These are phyloP conservation scores for Lissonota sp. DNA, from an alignment of 2,888 invertebrate species.

Conservation along the genomic window DNA sequence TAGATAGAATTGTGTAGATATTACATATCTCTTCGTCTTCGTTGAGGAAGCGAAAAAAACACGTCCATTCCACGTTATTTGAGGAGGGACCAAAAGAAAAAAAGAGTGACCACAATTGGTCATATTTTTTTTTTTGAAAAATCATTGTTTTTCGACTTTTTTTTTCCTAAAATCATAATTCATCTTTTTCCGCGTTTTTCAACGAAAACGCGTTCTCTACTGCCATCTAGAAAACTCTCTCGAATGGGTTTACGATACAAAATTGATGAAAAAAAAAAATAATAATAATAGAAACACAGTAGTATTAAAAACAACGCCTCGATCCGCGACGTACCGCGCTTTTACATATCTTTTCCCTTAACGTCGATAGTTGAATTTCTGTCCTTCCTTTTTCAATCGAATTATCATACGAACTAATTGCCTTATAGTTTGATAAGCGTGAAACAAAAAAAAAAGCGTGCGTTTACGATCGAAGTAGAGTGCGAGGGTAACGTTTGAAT, in stretches of 20 bases:
- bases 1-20: conserved; percentile 70
- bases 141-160: conserved; percentile 2
- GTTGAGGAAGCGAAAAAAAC: conserved; percentile 47
- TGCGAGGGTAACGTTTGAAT: conserved; percentile 1
- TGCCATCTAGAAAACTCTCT: conserved; percentile 39
- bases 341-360: conserved; percentile 2
- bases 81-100: conserved; percentile 46
- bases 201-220: conserved; percentile 9
- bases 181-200: neutral
- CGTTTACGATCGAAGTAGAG: conserved; percentile 34
- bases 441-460: conserved; percentile 13
- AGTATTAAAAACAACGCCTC: neutral
- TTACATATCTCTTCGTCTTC: conserved; percentile 60
- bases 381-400: conserved; percentile 22
- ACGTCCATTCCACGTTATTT: conserved; percentile 64
- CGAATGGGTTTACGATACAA: conserved; percentile 33
- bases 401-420: conserved; percentile 50
- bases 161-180: neutral
- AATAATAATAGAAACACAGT: conserved; percentile 1
- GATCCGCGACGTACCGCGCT: conserved; percentile 23
- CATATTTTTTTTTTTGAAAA: conserved; percentile 40
- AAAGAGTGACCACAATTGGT: conserved; percentile 5
- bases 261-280: conserved; percentile 1
- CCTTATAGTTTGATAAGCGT: conserved; percentile 47
- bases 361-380: conserved; percentile 1